Base-by-base conservation (phyloP, 2,888 invertebrate genomes). In the Heliconius hortense region DNA sequence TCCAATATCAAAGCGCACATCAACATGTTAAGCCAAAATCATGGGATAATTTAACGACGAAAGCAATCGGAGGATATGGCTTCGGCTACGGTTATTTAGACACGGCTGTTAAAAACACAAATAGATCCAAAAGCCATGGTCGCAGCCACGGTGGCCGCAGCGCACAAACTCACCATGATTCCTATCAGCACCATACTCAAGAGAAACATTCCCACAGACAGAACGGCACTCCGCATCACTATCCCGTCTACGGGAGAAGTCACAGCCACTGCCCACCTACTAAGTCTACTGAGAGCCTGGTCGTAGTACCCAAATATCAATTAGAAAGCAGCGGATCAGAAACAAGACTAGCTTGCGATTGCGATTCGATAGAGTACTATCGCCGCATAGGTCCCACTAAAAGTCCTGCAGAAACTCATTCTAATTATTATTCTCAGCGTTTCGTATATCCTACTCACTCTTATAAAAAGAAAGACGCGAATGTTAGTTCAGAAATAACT, bases 1-100 rank as follows among this genome's bases (percentile, higher is more conserved):
- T 93, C 77, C 93, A 94, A 81, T 93, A 94, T 72, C 94, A 94
- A 80, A 92, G 88, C 77, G 86, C 91, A 35, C 90, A 94, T 77
- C 92, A 91, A 80, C 90, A 94, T 73, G 89, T 86, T 0, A 98
- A 98, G 84, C 98, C 98, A 0, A 98, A 98, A 87, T 98, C 97
- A 0, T 98, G 98, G 97, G 98, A 98, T 86, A 98, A 98, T 89
- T 91, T 98, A 74, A 96, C 97, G 0, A 97, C 97, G 2, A 97
- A 97, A 90, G 96, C 97, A 0, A 96, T 97, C 80, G 97, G 97
- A 0, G 97, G 97, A 0, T 97, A 98, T 81, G 97, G 97, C 4
- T 97, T 97, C 82, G 97, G 97, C 1, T 98, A 97, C 83, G 97
- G 97, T 11, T 97, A 97, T 83, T 90, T 97, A 74, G 97, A 97